These are phyloP conservation scores for Dicrurus megarhynchus DNA, from an alignment of 2,113 vertebrate genomes.

Conservation along the genomic window DNA sequence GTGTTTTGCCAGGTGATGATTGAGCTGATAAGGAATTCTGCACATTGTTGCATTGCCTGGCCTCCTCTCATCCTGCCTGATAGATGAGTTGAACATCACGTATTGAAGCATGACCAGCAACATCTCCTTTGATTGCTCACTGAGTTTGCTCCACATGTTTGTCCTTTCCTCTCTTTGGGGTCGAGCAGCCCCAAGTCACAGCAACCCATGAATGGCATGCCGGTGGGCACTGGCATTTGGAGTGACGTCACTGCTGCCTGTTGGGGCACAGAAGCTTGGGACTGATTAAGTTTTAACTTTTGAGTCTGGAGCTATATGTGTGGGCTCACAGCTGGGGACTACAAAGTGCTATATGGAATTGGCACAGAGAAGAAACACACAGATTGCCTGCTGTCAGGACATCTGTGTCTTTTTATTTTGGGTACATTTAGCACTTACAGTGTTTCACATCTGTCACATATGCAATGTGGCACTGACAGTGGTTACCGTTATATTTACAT, in stretches of 20 bases:
- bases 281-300: conserved; percentile 59
- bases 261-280: conserved; percentile 58
- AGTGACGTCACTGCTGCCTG: not conserved
- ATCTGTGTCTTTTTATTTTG: conserved; percentile 72
- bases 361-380: conserved; percentile 65
- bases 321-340: conserved; percentile 69
- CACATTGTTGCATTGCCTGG: not conserved
- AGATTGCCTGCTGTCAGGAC: conserved; percentile 70
- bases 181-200: not conserved
- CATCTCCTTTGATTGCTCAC: not conserved
- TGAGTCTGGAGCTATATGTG: conserved; percentile 66
- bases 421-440: conserved; percentile 69
- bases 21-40: not conserved
- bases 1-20: not conserved
- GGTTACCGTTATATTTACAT: conserved; percentile 57
- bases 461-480: conserved; percentile 54
- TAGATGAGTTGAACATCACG: not conserved
- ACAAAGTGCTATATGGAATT: conserved; percentile 70
- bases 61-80: not conserved
- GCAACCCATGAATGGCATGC: not conserved
- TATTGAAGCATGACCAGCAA: not conserved
- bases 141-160: not conserved
- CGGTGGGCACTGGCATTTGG: not conserved
- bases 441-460: conserved; percentile 67
- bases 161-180: not conserved